Percentiles rank a stretch among this genome's conserved stretches.
Evolutionary conservation across 2,113 vertebrate species (phyloP).

Genomic region (Proteles cristata): DNA sequence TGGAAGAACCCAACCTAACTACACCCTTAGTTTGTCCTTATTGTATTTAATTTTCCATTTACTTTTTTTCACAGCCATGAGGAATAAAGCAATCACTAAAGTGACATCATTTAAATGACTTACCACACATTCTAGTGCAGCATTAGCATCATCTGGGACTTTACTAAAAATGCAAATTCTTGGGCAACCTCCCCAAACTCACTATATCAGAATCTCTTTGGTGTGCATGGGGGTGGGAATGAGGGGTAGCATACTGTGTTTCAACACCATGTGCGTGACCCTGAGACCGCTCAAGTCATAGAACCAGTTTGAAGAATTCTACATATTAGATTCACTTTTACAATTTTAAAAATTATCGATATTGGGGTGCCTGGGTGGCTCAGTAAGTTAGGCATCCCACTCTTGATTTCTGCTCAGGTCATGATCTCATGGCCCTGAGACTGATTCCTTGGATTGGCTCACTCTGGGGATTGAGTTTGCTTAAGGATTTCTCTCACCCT

Average conservation of each 20-base stretch:
- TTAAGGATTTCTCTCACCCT: no score
- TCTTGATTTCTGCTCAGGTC: no score
- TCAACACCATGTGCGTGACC: neutral
- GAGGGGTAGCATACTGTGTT: neutral
- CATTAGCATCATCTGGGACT: neutral
- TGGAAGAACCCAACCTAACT: neutral
- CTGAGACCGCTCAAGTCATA: neutral
- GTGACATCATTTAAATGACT: neutral
- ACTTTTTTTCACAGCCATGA: neutral
- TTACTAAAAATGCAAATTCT: neutral
- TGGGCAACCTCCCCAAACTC: neutral
- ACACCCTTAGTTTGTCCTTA: neutral
- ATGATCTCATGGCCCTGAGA: no score
- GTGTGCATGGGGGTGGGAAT: rapidly evolving
- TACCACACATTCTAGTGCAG: neutral
- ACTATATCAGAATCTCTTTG: neutral
- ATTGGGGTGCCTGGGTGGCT: neutral
- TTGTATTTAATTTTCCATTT: neutral
- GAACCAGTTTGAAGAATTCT: neutral
- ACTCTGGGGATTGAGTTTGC: no score
- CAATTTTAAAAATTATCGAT: neutral
- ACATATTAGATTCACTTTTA: neutral
- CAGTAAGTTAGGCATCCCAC: no score
- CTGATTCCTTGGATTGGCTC: no score
- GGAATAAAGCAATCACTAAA: constrained; percentile 8